Conservation (phyloP, 1,140 invertebrate species). For the Lucilia sericata region DNA sequence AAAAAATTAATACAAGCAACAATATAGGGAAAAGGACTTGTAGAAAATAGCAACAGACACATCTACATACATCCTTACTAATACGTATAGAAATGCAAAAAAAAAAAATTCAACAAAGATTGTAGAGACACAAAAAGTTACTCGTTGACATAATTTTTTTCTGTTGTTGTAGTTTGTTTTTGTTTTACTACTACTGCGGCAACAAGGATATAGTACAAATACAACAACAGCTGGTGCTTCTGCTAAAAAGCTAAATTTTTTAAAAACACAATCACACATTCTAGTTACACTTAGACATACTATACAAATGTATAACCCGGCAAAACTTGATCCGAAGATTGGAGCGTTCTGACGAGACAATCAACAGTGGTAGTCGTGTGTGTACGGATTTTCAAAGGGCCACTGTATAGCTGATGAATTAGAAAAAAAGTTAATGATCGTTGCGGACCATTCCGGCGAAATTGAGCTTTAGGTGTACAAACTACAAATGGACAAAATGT, state of each 20-base stretch:
- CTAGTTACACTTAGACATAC: neutral
- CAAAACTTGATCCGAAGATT: neutral
- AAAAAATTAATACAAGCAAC: slow-evolving; percentile 24
- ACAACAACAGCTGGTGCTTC: neutral
- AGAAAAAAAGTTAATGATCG: too few species aligned
- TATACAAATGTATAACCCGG: neutral
- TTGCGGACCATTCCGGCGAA: too few species aligned
- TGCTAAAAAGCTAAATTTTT: neutral
- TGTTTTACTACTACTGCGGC: neutral
- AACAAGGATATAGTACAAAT: neutral
- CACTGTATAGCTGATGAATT: too few species aligned
- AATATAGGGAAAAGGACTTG: neutral
- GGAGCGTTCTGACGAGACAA: too few species aligned
- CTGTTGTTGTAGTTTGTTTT: neutral
- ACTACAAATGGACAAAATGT: too few species aligned
- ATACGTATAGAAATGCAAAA: neutral
- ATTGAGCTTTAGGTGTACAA: too few species aligned
- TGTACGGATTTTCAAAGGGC: too few species aligned
- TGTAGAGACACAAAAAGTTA: slow-evolving; percentile 1
- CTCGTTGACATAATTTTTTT: slow-evolving; percentile 24
- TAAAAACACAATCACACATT: neutral
- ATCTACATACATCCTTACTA: neutral
- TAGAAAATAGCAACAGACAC: neutral
- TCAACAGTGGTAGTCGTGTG: too few species aligned
- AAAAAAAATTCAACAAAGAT: neutral